These are phyloP conservation scores for Eupithecia inturbata DNA, from an alignment of 2,888 invertebrate genomes.

Conservation along the genomic window DNA sequence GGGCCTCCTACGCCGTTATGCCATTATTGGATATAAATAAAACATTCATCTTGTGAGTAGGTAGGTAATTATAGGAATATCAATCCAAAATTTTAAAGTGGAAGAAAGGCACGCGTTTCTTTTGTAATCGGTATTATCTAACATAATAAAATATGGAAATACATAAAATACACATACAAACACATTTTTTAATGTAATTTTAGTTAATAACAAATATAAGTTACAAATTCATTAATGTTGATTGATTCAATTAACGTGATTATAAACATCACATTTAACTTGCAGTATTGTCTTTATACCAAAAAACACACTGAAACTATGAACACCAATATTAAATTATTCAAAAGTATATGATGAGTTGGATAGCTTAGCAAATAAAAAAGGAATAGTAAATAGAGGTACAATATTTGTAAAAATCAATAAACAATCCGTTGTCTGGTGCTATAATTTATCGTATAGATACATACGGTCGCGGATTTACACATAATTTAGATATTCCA, in stretches of 20 bases:
- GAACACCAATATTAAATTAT: constrained; percentile 21
- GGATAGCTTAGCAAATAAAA: neutral
- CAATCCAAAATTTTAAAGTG: neutral
- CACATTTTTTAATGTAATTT: neutral
- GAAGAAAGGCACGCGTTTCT: neutral
- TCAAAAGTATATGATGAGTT: constrained; percentile 13
- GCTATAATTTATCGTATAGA: constrained; percentile 38
- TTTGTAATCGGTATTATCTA: neutral
- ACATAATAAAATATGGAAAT: neutral
- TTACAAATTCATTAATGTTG: neutral
- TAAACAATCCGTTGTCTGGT: constrained; percentile 35
- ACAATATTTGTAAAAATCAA: constrained; percentile 15
- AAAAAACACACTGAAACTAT: constrained; percentile 17
- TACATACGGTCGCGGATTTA: constrained; percentile 34
- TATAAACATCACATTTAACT: constrained; percentile 23
- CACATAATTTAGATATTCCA: constrained; percentile 33
- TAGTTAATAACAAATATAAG: neutral
- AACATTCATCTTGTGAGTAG: neutral
- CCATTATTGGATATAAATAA: neutral
- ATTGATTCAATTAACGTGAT: constrained; percentile 10
- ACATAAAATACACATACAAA: neutral
- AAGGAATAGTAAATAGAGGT: neutral
- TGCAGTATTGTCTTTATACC: constrained; percentile 35
- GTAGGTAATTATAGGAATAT: neutral
- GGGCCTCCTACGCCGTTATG: neutral